Evolutionary conservation across 2,888 invertebrate species (phyloP).

Genomic region (Daptonema setosum): DNA sequence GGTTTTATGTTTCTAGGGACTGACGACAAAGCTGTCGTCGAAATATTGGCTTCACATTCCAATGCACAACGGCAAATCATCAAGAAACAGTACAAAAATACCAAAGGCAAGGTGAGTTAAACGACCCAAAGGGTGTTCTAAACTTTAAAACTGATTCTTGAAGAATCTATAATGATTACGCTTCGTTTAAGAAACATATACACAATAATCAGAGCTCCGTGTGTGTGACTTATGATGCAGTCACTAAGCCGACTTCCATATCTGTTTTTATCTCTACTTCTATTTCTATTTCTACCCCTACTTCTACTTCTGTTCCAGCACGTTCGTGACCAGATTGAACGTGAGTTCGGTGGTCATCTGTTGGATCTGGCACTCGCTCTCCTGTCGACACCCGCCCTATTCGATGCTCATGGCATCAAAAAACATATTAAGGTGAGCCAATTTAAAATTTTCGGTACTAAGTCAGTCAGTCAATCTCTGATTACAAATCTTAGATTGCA

Average conservation of each 20-base stretch:
- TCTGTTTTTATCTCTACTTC: neutral
- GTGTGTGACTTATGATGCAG: no score
- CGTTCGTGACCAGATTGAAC: neutral
- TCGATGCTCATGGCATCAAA: neutral
- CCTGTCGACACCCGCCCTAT: neutral
- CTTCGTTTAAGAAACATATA: no score
- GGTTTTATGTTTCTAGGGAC: neutral
- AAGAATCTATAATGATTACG: no score
- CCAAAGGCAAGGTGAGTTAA: no score
- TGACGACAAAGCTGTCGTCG: neutral
- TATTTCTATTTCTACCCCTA: neutral
- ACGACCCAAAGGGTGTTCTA: no score
- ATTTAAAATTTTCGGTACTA: no score
- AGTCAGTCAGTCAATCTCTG: no score
- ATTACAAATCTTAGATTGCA: no score
- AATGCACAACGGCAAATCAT: neutral
- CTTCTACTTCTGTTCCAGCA: neutral
- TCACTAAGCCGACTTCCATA: no score
- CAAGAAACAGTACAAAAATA: no score
- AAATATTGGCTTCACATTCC: neutral
- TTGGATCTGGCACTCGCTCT: neutral
- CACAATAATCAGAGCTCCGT: no score
- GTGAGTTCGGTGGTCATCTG: neutral
- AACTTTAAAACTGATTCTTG: no score
- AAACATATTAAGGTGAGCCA: neutral